phyloP scores from a whole-genome alignment of 2,797 vertebrate genomes.

The Gambelia wislizenii region DNA sequence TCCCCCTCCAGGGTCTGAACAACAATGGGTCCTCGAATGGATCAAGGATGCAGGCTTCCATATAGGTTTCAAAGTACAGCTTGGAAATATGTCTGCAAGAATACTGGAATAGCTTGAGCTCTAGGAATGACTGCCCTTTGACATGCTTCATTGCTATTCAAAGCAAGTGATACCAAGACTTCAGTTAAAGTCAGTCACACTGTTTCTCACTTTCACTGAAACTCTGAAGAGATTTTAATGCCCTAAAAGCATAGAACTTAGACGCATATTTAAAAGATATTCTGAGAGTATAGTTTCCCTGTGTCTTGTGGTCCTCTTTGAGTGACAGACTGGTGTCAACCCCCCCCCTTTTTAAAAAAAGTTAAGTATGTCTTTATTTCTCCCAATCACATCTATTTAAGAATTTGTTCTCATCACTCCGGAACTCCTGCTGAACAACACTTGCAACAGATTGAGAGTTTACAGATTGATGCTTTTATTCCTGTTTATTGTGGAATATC shows the following conservation, averaged over 20 bases:
- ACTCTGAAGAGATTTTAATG: conserved; percentile 39
- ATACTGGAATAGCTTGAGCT: conserved; percentile 51
- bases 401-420: conserved; percentile 35
- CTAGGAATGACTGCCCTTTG: conserved; percentile 52
- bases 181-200: conserved; percentile 48
- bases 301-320: conserved; percentile 22
- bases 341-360: conserved; percentile 34
- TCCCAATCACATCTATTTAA: conserved; percentile 10
- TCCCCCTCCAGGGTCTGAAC: conserved; percentile 58
- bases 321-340: conserved; percentile 30
- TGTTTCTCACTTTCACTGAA: conserved; percentile 23
- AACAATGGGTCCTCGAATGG: conserved; percentile 46
- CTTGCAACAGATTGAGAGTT: conserved; percentile 37
- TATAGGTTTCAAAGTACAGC: conserved; percentile 53
- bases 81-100: conserved; percentile 48
- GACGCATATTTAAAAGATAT: conserved; percentile 33
- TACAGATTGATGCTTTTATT: conserved; percentile 48
- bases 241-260: conserved; percentile 27
- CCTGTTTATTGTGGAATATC: conserved; percentile 66
- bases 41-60: conserved; percentile 41
- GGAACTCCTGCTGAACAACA: conserved; percentile 23
- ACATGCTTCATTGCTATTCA: conserved; percentile 51
- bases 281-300: not conserved
- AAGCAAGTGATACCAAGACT: conserved; percentile 27
- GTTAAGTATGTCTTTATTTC: conserved; percentile 43